These are phyloP conservation scores for Molorchus minor DNA, from an alignment of 2,888 invertebrate genomes.

Conservation along the genomic window DNA sequence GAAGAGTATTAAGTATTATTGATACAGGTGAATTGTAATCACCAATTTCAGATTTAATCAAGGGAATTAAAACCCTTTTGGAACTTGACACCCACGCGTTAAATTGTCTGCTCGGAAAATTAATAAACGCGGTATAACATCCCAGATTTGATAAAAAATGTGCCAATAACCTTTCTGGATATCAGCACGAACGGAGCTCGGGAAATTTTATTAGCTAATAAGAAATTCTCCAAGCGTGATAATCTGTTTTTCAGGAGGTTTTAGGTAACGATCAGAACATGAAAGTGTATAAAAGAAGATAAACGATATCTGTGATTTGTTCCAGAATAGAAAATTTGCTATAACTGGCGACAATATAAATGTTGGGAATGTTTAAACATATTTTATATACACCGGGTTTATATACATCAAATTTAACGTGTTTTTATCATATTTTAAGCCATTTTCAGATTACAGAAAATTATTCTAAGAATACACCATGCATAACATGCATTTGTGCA, in stretches of 20 bases:
- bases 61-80: no score
- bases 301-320: slow-evolving; percentile 18
- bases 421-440: slow-evolving; percentile 17
- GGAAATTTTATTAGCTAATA: background rate
- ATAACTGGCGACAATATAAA: slow-evolving; percentile 18
- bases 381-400: no score
- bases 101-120: no score
- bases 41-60: no score
- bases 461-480: no score
- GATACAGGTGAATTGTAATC: no score
- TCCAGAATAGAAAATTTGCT: slow-evolving; percentile 21
- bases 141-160: background rate
- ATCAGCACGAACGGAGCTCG: background rate
- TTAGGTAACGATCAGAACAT: slow-evolving; percentile 2
- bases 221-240: slow-evolving; percentile 3
- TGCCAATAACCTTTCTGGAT: background rate
- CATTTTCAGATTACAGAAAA: background rate
- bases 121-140: no score
- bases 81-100: no score
- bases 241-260: slow-evolving; percentile 1
- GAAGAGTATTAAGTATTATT: no score
- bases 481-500: no score
- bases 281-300: slow-evolving; percentile 26
- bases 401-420: no score
- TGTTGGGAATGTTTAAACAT: slow-evolving; percentile 24